phyloP scores from a whole-genome alignment of 2,888 invertebrate species.

The Protodeltote pygarga region DNA sequence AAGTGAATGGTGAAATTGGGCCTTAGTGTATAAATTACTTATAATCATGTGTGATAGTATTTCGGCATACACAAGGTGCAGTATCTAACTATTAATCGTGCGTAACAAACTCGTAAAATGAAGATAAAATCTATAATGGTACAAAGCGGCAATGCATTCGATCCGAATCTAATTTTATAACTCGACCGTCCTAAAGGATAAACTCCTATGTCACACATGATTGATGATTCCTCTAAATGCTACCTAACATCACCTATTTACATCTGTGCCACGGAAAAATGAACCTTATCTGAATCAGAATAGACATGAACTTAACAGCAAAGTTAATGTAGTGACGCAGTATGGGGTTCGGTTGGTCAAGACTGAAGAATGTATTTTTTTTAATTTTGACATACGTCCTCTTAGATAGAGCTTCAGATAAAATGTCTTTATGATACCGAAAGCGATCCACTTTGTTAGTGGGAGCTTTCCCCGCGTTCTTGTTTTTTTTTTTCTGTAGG shows the following conservation, averaged over 20 bases:
- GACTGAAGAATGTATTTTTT: slow-evolving; percentile 57
- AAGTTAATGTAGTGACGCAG: slow-evolving; percentile 22
- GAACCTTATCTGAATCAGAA: not conserved
- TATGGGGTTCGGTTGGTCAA: slow-evolving; percentile 42
- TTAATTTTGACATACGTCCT: slow-evolving; percentile 57
- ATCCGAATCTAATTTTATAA: slow-evolving; percentile 42
- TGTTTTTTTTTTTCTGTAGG: slow-evolving; percentile 6
- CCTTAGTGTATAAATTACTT: too few species aligned
- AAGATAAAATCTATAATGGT: slow-evolving; percentile 29
- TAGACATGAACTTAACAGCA: slow-evolving; percentile 8
- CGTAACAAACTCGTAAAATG: slow-evolving; percentile 32
- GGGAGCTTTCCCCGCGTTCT: slow-evolving; percentile 10
- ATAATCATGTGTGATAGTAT: slow-evolving; percentile 12
- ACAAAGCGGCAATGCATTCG: slow-evolving; percentile 40
- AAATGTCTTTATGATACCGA: slow-evolving; percentile 37
- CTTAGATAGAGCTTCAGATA: slow-evolving; percentile 60
- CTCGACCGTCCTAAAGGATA: slow-evolving; percentile 40
- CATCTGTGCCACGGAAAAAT: slow-evolving; percentile 13
- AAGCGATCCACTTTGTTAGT: slow-evolving; percentile 32
- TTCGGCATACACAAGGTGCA: slow-evolving; percentile 7
- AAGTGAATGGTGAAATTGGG: too few species aligned
- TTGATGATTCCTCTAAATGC: slow-evolving; percentile 56
- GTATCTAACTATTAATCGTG: slow-evolving; percentile 24
- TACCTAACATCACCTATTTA: slow-evolving; percentile 16
- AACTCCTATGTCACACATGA: slow-evolving; percentile 61